phyloP scores from a whole-genome alignment of 2,797 vertebrate species.

The Lophius americanus region DNA sequence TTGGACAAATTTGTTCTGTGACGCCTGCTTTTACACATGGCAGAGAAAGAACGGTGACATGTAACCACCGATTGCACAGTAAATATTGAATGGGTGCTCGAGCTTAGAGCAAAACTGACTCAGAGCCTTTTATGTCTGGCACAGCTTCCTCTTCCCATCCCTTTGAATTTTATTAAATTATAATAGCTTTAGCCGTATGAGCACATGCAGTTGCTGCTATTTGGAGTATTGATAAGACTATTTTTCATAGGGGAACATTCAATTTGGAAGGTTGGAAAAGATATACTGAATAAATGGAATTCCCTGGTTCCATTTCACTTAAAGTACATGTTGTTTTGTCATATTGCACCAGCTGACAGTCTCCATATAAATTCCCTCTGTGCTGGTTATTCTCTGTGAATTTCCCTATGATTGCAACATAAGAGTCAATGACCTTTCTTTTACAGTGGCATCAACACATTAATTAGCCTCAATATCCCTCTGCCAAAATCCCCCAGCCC shows the following conservation, averaged over 20 bases:
- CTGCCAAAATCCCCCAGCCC: slow-evolving; percentile 49
- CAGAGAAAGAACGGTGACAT: background rate
- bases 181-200: too few species aligned
- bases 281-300: slow-evolving; percentile 10
- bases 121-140: slow-evolving; percentile 2
- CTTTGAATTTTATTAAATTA: too few species aligned
- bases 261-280: too few species aligned
- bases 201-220: too few species aligned
- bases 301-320: slow-evolving; percentile 9
- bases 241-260: background rate
- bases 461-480: slow-evolving; percentile 57
- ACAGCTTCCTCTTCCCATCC: background rate
- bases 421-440: slow-evolving; percentile 55
- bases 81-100: slow-evolving; percentile 2
- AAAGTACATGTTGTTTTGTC: background rate
- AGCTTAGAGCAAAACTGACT: slow-evolving; percentile 1
- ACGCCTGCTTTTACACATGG: background rate
- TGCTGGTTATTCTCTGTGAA: slow-evolving; percentile 6
- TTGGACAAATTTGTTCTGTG: background rate
- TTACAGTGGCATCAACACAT: slow-evolving; percentile 54
- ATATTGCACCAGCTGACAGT: slow-evolving; percentile 1
- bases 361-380: slow-evolving; percentile 7
- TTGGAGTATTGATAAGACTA: slow-evolving; percentile 1
- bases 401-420: slow-evolving; percentile 22
- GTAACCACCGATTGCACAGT: background rate